Evolutionary conservation across 2,888 invertebrate species (phyloP).

Genomic region (Drosophila silvestris): DNA sequence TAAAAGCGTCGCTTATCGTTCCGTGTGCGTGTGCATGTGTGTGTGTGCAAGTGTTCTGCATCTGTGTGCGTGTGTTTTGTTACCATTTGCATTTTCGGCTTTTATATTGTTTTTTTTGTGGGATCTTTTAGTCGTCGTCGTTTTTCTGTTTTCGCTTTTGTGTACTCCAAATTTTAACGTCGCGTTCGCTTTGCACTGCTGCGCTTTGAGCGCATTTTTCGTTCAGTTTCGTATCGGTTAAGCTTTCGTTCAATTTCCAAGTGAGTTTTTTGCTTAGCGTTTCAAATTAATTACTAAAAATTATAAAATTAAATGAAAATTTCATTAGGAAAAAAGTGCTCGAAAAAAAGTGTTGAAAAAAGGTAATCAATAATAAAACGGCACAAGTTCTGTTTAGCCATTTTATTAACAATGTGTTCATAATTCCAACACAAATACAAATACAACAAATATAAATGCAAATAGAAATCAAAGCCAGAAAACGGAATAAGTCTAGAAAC

Average conservation of each 20-base stretch:
- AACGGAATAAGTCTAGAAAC: conserved; percentile 58
- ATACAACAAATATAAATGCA: conserved; percentile 53
- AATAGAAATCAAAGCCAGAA: conserved; percentile 72
- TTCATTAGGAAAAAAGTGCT: conserved; percentile 48
- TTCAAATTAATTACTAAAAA: background rate
- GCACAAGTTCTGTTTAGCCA: conserved; percentile 56
- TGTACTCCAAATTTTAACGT: conserved; percentile 52
- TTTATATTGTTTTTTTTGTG: conserved; percentile 24
- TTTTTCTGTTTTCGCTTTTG: conserved; percentile 38
- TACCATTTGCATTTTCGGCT: conserved; percentile 61
- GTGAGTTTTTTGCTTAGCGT: conserved; percentile 18
- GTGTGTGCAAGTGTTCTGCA: conserved; percentile 12
- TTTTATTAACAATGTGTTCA: conserved; percentile 76
- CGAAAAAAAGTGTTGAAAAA: conserved; percentile 29
- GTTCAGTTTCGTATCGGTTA: conserved; percentile 26
- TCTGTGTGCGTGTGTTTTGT: conserved; percentile 31
- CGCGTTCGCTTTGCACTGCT: conserved; percentile 48
- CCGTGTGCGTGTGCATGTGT: conserved; percentile 23
- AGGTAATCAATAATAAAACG: conserved; percentile 35
- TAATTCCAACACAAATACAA: conserved; percentile 66
- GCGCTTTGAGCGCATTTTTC: conserved; percentile 15
- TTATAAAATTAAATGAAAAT: conserved; percentile 20
- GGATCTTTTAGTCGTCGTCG: conserved; percentile 5
- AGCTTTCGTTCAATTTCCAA: conserved; percentile 28
- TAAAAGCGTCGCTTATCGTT: conserved; percentile 2